Percentiles rank a stretch among this genome's conserved stretches.
phyloP scores from a whole-genome alignment of 2,113 vertebrate genomes.

The Oryzias javanicus region DNA sequence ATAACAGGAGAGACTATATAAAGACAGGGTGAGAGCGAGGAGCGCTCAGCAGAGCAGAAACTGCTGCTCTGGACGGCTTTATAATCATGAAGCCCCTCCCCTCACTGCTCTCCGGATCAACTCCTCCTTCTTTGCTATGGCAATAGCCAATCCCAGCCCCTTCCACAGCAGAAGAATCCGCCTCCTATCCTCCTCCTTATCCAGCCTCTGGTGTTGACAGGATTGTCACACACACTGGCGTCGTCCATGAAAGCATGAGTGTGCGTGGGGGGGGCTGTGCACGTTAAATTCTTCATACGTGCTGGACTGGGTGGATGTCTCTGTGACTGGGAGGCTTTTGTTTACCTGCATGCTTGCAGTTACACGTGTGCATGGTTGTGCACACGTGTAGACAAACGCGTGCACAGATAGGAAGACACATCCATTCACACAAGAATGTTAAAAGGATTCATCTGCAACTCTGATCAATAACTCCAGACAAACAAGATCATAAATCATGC shows the following conservation, averaged over 20 bases:
- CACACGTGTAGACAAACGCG: not conserved
- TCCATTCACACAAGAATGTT: not conserved
- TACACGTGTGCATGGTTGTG: constrained; percentile 12
- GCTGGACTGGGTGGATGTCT: too few species aligned
- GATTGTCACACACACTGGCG: constrained; percentile 50
- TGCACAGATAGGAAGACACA: not conserved
- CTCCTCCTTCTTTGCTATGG: constrained; percentile 75
- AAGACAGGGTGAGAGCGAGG: constrained; percentile 28
- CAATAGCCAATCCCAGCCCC: constrained; percentile 68
- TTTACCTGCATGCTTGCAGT: too few species aligned
- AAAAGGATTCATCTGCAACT: too few species aligned
- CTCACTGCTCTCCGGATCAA: constrained; percentile 36
- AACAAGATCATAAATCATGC: too few species aligned
- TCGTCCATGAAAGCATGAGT: constrained; percentile 25
- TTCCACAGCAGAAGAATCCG: constrained; percentile 23
- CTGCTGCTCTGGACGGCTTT: constrained; percentile 66
- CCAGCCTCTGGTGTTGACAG: constrained; percentile 58
- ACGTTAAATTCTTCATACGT: too few species aligned
- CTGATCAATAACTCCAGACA: too few species aligned
- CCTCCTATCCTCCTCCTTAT: constrained; percentile 29
- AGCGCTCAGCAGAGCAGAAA: constrained; percentile 55
- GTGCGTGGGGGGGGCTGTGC: too few species aligned
- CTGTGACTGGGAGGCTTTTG: too few species aligned
- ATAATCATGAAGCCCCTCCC: constrained; percentile 73
- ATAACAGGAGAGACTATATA: constrained; percentile 18